A percentile compares a stretch with the other conserved stretches of the same genome.
Evolutionary conservation across 2,797 vertebrate species (phyloP).

Genomic region (Myripristis jacobus): DNA sequence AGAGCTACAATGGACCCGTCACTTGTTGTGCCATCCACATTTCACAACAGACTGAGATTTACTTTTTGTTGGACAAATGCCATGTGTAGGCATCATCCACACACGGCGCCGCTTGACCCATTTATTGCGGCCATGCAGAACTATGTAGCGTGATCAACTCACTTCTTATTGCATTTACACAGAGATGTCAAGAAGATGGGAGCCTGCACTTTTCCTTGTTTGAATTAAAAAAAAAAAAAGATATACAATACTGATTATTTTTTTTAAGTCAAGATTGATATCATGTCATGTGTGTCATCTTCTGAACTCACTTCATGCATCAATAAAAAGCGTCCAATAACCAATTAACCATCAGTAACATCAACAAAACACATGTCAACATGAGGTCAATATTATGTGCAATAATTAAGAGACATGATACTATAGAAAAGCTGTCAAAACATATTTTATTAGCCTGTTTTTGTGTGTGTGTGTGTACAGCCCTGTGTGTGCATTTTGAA

Average conservation of each 20-base stretch:
- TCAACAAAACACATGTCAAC: no score
- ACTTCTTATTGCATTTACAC: slow-evolving; percentile 37
- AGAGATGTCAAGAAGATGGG: slow-evolving; percentile 16
- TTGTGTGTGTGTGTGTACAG: no score
- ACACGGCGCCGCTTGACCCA: slow-evolving; percentile 26
- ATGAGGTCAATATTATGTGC: no score
- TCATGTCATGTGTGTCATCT: not conserved
- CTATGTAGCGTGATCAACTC: slow-evolving; percentile 33
- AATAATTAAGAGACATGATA: no score
- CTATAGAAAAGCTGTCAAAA: no score
- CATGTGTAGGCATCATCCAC: slow-evolving; percentile 53
- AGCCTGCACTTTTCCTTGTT: not conserved
- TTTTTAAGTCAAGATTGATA: not conserved
- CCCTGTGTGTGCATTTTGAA: no score
- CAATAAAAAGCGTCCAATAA: no score
- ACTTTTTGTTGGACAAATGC: slow-evolving; percentile 30
- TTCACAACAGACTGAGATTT: slow-evolving; percentile 40
- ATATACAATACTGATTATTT: no score
- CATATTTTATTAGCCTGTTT: no score
- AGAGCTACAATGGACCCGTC: slow-evolving; percentile 11
- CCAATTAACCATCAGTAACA: no score
- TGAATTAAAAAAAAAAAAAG: not conserved
- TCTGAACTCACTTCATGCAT: no score
- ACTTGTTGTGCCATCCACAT: not conserved
- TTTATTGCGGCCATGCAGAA: slow-evolving; percentile 12